A percentile compares a stretch with the other conserved stretches of the same genome.
Evolutionary conservation across 2,113 vertebrate genomes (phyloP).

Genomic region (Sturnus vulgaris): DNA sequence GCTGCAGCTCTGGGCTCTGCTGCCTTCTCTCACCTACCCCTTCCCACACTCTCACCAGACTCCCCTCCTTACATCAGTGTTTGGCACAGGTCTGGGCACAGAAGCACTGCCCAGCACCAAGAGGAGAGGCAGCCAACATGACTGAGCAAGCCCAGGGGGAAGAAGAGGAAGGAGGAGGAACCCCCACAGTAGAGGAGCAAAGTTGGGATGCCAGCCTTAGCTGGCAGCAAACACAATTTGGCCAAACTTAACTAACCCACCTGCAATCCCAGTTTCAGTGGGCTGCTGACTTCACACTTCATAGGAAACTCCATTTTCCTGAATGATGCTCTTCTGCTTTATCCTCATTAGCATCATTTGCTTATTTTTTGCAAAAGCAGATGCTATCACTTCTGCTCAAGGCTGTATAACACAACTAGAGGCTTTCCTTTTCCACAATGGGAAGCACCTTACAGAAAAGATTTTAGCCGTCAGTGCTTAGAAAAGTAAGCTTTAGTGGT

Average conservation of each 20-base stretch:
- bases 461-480: not conserved
- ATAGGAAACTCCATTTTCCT: not conserved
- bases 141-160: not conserved
- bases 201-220: not conserved
- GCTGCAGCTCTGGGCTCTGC: fast-evolving
- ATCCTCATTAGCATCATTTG: not conserved
- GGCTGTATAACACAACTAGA: not conserved
- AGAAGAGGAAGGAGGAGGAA: not conserved
- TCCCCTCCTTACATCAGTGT: not conserved
- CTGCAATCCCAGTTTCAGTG: not conserved
- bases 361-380: not conserved
- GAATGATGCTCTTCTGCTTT: not conserved
- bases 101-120: not conserved
- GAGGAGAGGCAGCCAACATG: fast-evolving
- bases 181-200: not conserved
- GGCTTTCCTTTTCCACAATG: not conserved
- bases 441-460: not conserved
- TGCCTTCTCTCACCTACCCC: not conserved
- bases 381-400: not conserved
- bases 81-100: not conserved
- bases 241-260: not conserved
- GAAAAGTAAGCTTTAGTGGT: not conserved
- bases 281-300: not conserved
- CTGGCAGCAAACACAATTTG: not conserved
- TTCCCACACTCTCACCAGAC: not conserved